These are phyloP conservation scores for Dromius quadrimaculatus DNA, from an alignment of 2,888 invertebrate genomes.

Conservation along the genomic window DNA sequence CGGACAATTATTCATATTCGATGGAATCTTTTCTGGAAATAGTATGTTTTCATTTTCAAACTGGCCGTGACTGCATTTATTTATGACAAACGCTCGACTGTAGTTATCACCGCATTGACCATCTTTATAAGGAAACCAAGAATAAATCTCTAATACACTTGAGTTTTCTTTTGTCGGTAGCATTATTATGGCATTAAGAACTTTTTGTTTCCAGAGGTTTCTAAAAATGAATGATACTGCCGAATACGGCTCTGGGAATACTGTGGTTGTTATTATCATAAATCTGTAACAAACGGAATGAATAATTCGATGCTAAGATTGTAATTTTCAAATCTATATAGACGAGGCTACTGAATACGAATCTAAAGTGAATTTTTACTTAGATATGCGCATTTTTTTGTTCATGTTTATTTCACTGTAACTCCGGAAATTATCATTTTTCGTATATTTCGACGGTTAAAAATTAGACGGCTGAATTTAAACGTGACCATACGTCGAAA, in stretches of 20 bases:
- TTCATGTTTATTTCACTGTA: no score
- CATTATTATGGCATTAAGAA: conserved; percentile 44
- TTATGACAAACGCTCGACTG: conserved; percentile 21
- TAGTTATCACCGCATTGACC: conserved; percentile 38
- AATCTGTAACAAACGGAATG: no score
- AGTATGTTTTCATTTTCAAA: conserved; percentile 53
- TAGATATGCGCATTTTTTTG: no score
- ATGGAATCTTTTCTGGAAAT: conserved; percentile 60
- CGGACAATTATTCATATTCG: conserved; percentile 60
- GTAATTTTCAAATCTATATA: no score
- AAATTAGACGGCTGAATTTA: no score
- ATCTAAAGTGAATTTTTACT: no score
- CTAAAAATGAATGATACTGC: conserved; percentile 13
- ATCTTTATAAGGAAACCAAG: conserved; percentile 41
- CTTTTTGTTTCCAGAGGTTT: conserved; percentile 23
- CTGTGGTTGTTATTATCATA: conserved; percentile 40
- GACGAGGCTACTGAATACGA: no score
- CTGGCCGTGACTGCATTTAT: conserved; percentile 54
- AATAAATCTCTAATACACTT: conserved; percentile 28
- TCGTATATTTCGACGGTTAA: no score
- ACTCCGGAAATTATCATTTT: no score
- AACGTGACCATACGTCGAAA: no score
- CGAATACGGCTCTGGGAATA: background rate
- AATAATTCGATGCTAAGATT: no score
- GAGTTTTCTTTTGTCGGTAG: background rate